Base-by-base conservation (phyloP, 1,140 invertebrate genomes). In the Phocides pigmalion region DNA sequence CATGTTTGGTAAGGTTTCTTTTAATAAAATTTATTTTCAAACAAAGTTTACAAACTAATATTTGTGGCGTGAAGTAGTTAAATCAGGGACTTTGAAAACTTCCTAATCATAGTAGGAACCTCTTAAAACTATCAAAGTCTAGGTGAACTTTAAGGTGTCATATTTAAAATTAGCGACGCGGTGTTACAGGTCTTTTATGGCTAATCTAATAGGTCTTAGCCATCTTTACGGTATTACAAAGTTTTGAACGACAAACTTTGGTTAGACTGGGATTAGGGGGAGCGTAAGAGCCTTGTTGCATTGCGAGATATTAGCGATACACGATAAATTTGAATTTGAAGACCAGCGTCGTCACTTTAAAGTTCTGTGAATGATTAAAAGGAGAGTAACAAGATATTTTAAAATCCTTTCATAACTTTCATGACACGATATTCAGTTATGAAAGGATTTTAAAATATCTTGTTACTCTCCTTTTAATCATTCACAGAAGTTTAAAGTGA, bases 141-240 rank as follows among this genome's bases (percentile, higher is more conserved):
- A 2, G n/a, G 28, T 22, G 14, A 61, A 61, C n/a, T 61, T 61
- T 47, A 37, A 46, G n/a, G 32, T 37, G 44, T 35, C 56, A 37
- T 61, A 61, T 61, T 61, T 61, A 61, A 61, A 61, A 61, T 61
- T 61, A 61, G 56, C 44, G 22, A 58, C 22, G 11, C 20, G 25
- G 56, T 47, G 28, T 56, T 28, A 49, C 42, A 22, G 3, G 51
- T 22, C 3, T 11, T 47, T 28, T 61, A 47, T 17, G 42, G 28
- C 56, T 47, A 46, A 47, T 41, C 42, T 61, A 47, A 47, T 49
- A 47, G 56, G 56, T 47, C 28, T 61, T 35, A 59, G 42, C 28
- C n/a, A 47, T 47, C 41, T 59, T 59, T 46, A 47, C 56, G 56
- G 56, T 47, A 61, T 61, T 61, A 61, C 42, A 61, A 47, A 61